Conservation (phyloP, 2,888 invertebrate genomes). For the Amphipyra tragopoginis region DNA sequence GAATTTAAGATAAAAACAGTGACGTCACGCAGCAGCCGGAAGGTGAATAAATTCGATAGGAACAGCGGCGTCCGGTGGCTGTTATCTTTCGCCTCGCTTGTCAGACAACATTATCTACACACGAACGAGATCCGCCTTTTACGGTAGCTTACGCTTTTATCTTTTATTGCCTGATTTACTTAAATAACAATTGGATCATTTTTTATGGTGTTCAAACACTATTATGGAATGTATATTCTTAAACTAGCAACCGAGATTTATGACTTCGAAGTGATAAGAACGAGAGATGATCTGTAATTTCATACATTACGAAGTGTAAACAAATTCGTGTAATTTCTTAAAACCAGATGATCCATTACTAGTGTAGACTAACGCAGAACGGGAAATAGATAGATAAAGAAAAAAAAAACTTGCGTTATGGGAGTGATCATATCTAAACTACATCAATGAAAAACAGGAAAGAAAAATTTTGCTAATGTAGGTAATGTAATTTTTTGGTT, state of each 20-base stretch:
- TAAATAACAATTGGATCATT: slow-evolving; percentile 39
- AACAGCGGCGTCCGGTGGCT: slow-evolving; percentile 42
- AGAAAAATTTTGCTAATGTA: too few relatives aligned
- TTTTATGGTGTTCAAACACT: slow-evolving; percentile 26
- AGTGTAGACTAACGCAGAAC: too few relatives aligned
- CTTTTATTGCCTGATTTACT: slow-evolving; percentile 43
- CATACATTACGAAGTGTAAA: slow-evolving; percentile 17
- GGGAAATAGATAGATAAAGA: too few relatives aligned
- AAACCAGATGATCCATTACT: too few relatives aligned
- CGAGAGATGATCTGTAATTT: slow-evolving; percentile 18
- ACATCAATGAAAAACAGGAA: too few relatives aligned
- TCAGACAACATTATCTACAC: slow-evolving; percentile 53
- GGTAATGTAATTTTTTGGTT: too few relatives aligned
- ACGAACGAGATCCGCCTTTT: slow-evolving; percentile 40
- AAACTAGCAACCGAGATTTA: too few relatives aligned
- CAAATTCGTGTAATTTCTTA: not conserved
- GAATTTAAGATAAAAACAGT: slow-evolving; percentile 51
- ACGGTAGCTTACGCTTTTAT: slow-evolving; percentile 28
- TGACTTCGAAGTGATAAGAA: slow-evolving; percentile 17
- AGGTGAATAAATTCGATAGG: slow-evolving; percentile 53
- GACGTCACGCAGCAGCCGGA: slow-evolving; percentile 50
- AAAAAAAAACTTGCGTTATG: too few relatives aligned
- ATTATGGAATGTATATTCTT: slow-evolving; percentile 9
- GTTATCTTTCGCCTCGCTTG: slow-evolving; percentile 56
- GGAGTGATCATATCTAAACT: too few relatives aligned